Base-by-base conservation (phyloP, 2,113 vertebrate genomes). In the Grammomys surdaster region DNA sequence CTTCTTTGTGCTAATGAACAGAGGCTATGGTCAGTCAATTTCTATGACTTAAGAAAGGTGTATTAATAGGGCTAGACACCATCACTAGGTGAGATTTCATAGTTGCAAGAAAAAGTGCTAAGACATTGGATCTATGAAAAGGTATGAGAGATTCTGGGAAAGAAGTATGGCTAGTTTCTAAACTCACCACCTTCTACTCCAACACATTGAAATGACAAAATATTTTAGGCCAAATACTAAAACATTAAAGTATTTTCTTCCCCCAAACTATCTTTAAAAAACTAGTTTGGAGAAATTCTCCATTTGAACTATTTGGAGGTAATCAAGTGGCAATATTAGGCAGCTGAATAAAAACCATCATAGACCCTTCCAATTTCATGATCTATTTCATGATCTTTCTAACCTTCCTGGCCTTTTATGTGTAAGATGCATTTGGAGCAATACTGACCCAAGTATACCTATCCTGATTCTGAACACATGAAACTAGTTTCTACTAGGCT, bases 91-190 rank as follows among this genome's bases (percentile, higher is more conserved):
- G 20, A 43, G 5, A 22, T 86, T 89, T 75, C 14, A 81, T 40
- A 51, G 17, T 19, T 31, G 33, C 60, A 46, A 86, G 17, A 40
- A 86, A 82, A 54, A n/a, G 17, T 22, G 31, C 51, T 81, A 36
- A 89, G 33, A 56, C 84, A 92, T 0, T 48, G 6, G 31, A 10
- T 3, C 17, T 22, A 31, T 67, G 48, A 48, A 28, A 43, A 26
- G 56, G 75, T 28, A 88, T 77, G 26, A 93, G 31, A n/a, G 46
- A 89, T 43, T 91, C 72, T 81, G 26, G 80, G 31, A 95, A 89
- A 95, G 10, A 33, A 63, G 2, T 36, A 63, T 33, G 63, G 36
- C 70, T 75, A 33, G 26, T 63, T 7, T 56, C 67, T 65, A 92
- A 87, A 88, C 92, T 67, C 26, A 9, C 67, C 70, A 54, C 5